Conservation (phyloP, 2,797 vertebrate species). For the Mastacembelus armatus region DNA sequence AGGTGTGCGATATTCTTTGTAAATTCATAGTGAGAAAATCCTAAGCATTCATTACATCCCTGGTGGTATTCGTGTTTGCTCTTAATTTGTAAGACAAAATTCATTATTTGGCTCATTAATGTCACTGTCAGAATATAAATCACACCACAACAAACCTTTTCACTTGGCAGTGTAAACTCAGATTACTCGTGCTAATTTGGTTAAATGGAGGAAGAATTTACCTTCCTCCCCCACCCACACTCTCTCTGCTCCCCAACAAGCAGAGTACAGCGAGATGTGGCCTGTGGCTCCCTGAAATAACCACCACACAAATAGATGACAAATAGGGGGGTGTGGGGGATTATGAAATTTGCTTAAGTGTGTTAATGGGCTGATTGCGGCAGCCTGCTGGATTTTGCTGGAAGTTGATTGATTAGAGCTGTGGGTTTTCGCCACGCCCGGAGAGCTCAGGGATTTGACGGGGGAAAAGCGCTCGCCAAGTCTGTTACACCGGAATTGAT, state of each 20-base stretch:
- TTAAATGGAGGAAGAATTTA: slow-evolving; percentile 59
- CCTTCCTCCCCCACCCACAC: slow-evolving; percentile 42
- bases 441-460: slow-evolving; percentile 94
- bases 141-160: slow-evolving; percentile 58
- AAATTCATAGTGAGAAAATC: slow-evolving; percentile 61
- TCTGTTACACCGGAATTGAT: slow-evolving; percentile 99
- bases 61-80: slow-evolving; percentile 55
- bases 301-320: slow-evolving; percentile 87
- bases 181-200: slow-evolving; percentile 67
- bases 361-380: slow-evolving; percentile 95
- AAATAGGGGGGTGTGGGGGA: slow-evolving; percentile 88
- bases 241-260: slow-evolving; percentile 22
- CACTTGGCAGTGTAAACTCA: slow-evolving; percentile 60
- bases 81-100: slow-evolving; percentile 68
- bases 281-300: slow-evolving; percentile 62
- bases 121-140: slow-evolving; percentile 61
- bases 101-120: slow-evolving; percentile 73
- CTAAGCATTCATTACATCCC: slow-evolving; percentile 71
- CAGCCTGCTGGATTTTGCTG: slow-evolving; percentile 85
- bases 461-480: slow-evolving; percentile 89
- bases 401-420: slow-evolving; percentile 97
- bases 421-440: slow-evolving; percentile 94
- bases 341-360: slow-evolving; percentile 99
- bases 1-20: slow-evolving; percentile 62
- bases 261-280: slow-evolving; percentile 44